phyloP scores from a whole-genome alignment of 2,888 invertebrate genomes.

The Listrodromus nycthemerus region DNA sequence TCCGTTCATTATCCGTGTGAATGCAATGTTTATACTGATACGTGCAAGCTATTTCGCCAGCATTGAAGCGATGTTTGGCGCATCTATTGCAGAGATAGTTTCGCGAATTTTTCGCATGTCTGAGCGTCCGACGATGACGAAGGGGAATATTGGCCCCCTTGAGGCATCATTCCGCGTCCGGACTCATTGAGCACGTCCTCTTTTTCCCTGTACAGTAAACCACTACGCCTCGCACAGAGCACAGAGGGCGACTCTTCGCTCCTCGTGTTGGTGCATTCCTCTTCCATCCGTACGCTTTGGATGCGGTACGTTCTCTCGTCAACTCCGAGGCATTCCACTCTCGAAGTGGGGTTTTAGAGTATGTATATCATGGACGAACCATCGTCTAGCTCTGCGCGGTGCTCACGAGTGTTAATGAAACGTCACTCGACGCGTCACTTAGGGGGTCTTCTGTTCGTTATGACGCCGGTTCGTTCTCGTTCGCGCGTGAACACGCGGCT shows the following conservation, averaged over 20 bases:
- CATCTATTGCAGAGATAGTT: not conserved
- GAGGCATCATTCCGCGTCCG: conserved; percentile 41
- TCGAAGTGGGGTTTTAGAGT: conserved; percentile 37
- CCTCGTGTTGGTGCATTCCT: conserved; percentile 48
- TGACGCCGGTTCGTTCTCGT: conserved; percentile 54
- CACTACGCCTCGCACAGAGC: conserved; percentile 52
- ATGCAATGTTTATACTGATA: not conserved
- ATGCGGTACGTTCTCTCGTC: conserved; percentile 37
- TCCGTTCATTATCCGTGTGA: no score
- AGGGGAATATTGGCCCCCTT: conserved; percentile 58
- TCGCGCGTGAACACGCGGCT: conserved; percentile 48
- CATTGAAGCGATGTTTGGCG: not conserved
- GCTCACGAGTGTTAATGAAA: conserved; percentile 77
- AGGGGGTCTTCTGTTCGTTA: conserved; percentile 71
- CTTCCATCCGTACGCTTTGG: conserved; percentile 23
- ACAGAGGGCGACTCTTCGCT: conserved; percentile 63
- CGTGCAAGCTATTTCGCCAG: not conserved
- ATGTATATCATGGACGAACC: conserved; percentile 40
- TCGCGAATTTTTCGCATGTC: not conserved
- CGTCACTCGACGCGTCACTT: conserved; percentile 79
- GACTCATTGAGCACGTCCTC: conserved; percentile 63
- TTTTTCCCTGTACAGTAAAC: conserved; percentile 60
- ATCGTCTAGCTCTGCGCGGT: conserved; percentile 22
- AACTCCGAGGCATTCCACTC: conserved; percentile 23
- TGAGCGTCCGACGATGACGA: conserved; percentile 37